These are phyloP conservation scores for Dryomyza anilis DNA, from an alignment of 2,888 invertebrate genomes.

Conservation along the genomic window DNA sequence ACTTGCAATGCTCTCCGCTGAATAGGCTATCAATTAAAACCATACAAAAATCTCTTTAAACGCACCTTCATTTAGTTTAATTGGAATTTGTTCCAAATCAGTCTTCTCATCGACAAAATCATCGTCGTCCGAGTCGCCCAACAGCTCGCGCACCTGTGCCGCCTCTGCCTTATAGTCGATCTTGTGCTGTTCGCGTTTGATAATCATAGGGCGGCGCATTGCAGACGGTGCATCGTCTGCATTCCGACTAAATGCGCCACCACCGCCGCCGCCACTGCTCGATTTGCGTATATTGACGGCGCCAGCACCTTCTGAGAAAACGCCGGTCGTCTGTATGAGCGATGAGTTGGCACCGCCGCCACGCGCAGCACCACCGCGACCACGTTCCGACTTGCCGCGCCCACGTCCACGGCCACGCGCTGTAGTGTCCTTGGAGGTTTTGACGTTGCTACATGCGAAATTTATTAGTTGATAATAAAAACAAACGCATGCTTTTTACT, in stretches of 20 bases:
- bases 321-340: constrained; percentile 57
- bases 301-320: constrained; percentile 60
- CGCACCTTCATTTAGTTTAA: constrained; percentile 55
- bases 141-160: constrained; percentile 47
- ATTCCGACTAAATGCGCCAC: constrained; percentile 39
- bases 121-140: constrained; percentile 54
- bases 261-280: constrained; percentile 37
- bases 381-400: constrained; percentile 43
- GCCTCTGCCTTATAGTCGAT: constrained; percentile 49
- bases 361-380: constrained; percentile 38
- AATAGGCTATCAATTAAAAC: too few relatives aligned
- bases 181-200: constrained; percentile 48
- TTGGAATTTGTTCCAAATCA: constrained; percentile 52
- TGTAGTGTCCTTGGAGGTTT: constrained; percentile 58
- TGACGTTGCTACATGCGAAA: constrained; percentile 50
- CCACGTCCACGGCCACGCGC: constrained; percentile 45
- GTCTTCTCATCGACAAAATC: constrained; percentile 49
- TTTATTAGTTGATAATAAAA: neutral
- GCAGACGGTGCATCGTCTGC: constrained; percentile 46
- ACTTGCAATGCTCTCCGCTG: too few relatives aligned
- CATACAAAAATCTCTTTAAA: too few relatives aligned
- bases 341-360: constrained; percentile 46
- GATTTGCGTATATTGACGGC: constrained; percentile 46
- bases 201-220: constrained; percentile 46
- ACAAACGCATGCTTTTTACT: neutral